Percentiles rank a stretch among this genome's conserved stretches.
Conservation (phyloP, 1,140 invertebrate genomes). For the Agrypnia vestita region DNA sequence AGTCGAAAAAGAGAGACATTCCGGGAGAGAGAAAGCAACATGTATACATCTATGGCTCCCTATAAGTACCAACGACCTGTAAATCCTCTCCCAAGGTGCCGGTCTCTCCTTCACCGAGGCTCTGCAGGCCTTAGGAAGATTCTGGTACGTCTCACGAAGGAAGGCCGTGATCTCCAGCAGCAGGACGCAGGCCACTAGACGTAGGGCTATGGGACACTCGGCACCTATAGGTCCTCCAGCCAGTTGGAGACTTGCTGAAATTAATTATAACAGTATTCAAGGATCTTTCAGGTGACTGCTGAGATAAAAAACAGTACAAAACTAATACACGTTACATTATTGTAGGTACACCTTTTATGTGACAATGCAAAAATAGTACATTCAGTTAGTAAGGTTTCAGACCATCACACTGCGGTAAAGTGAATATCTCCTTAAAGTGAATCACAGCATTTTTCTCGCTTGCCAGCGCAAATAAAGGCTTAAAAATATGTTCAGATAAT, state of each 20-base stretch:
- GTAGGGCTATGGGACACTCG: constrained; percentile 91
- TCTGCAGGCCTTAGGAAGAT: constrained; percentile 80
- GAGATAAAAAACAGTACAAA: no score
- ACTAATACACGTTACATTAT: no score
- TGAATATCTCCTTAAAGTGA: no score
- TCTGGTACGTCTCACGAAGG: constrained; percentile 95
- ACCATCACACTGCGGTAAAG: no score
- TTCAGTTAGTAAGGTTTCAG: no score
- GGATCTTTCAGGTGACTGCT: no score
- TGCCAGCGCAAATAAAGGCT: no score
- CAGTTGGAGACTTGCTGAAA: constrained; percentile 87
- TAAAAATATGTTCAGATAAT: no score
- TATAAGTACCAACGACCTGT: constrained; percentile 71
- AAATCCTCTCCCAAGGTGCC: constrained; percentile 84
- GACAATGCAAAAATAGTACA: no score
- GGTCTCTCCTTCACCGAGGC: constrained; percentile 81
- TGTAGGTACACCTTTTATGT: no score
- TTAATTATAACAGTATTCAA: no score
- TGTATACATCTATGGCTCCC: constrained; percentile 61
- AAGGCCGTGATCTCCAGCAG: constrained; percentile 98
- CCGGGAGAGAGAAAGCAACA: constrained; percentile 54
- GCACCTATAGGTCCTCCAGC: constrained; percentile 80
- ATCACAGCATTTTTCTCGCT: no score
- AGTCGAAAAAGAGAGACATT: constrained; percentile 34
- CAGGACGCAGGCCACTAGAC: constrained; percentile 93